A percentile compares a stretch with the other conserved stretches of the same genome.
These are phyloP conservation scores for Drosophila kanekoi DNA, from an alignment of 2,888 invertebrate species.

Conservation along the genomic window DNA sequence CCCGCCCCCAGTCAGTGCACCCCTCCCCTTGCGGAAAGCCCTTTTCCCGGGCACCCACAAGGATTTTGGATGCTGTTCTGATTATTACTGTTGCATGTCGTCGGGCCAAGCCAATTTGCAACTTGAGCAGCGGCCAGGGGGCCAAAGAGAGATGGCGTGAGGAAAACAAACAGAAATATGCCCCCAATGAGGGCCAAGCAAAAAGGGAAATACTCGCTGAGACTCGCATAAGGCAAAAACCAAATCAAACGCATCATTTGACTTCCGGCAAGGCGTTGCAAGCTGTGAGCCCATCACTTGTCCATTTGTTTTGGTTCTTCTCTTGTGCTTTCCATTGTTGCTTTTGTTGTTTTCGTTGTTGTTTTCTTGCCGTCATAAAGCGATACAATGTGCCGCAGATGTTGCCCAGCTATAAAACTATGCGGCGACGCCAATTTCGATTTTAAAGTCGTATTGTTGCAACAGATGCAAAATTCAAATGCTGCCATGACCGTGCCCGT, in stretches of 20 bases:
- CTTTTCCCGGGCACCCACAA: constrained; percentile 35
- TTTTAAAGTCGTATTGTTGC: constrained; percentile 39
- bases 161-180: constrained; percentile 27
- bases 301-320: constrained; percentile 16
- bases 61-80: constrained; percentile 28
- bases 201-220: not conserved
- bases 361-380: constrained; percentile 49
- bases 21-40: not conserved
- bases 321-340: constrained; percentile 7
- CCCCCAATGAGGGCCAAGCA: constrained; percentile 5
- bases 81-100: constrained; percentile 48
- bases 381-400: constrained; percentile 66
- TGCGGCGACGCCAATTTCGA: constrained; percentile 52
- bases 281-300: constrained; percentile 49
- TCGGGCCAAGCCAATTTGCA: constrained; percentile 50
- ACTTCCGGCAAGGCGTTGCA: constrained; percentile 72
- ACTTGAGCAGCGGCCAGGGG: constrained; percentile 20
- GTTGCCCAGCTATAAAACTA: constrained; percentile 45
- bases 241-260: constrained; percentile 76
- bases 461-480: constrained; percentile 41
- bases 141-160: constrained; percentile 21
- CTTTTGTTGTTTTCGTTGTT: constrained; percentile 2
- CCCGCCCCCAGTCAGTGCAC: not conserved
- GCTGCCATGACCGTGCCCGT: constrained; percentile 15
- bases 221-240: constrained; percentile 45